Evolutionary conservation across 2,113 vertebrate genomes (phyloP), one percentile per base, ranked within the genome.

Genomic region (Perca schrenkii): DNA sequence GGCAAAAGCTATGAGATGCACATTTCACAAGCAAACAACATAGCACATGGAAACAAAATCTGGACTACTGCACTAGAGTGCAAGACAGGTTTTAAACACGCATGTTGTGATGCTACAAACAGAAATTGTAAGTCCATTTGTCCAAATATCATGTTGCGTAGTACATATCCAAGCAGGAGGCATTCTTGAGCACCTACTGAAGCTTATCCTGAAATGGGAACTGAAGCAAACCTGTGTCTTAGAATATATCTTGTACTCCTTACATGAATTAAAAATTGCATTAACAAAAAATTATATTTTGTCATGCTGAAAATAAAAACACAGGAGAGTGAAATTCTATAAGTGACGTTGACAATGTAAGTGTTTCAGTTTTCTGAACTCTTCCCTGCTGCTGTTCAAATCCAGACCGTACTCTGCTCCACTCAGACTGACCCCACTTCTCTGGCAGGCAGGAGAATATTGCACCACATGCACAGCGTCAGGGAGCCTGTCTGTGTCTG

Each of bases 381-480:
- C 13, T 67, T n/a, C 34, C 34, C 65, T 47, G 28, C 13, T 0
- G 1, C 60, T 49, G 63, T 36, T 83, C 19, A 21, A 80, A 77
- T 80, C 52, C 62, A 80, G 74, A 79, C 63, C 34, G 72, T 34
- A 31, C 69, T 78, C 50, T 70, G 67, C 64, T 85, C 69, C 77
- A 61, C 75, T 82, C 57, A 53, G 57, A 69, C 11, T 70, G 79
- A 89, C 84, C 77, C 85, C 84, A 80, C 74, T 77, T 68, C 54
- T 78, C 78, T 87, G 77, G 75, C 66, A 91, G 77, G 2, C 79
- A 40, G 85, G 66, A 81, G 60, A 83, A 79, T 66, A 84, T 83
- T 84, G 70, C 82, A 71, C 69, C 86, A 86, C 82, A 79, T 79
- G 82, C 53, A 76, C 49, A 79, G 57, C n/a, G 7, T 58, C 11